Percentiles rank a stretch among this genome's conserved stretches.
These are phyloP conservation scores for Holocentrus rufus DNA, from an alignment of 2,797 vertebrate species.

Conservation along the genomic window DNA sequence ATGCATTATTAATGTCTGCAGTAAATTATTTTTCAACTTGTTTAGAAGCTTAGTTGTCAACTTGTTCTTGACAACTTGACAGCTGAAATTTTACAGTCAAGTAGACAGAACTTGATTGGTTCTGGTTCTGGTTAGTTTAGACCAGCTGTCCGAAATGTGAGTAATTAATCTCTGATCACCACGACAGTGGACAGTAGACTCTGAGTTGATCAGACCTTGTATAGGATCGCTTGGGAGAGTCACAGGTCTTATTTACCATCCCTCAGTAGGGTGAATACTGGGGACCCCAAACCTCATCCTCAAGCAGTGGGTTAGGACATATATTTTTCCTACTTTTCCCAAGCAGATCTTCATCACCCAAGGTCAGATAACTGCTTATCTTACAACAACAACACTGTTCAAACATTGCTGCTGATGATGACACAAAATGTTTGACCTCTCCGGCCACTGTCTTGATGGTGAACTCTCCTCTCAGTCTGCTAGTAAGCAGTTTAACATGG, in stretches of 20 bases:
- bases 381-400: neutral
- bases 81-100: too few relatives aligned
- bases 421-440: neutral
- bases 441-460: neutral
- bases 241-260: neutral
- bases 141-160: slow-evolving; percentile 53
- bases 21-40: neutral
- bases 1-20: too few relatives aligned
- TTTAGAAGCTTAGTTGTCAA: neutral
- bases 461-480: neutral
- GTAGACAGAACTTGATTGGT: neutral
- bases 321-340: too few relatives aligned
- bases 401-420: neutral
- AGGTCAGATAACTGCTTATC: neutral
- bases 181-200: too few relatives aligned
- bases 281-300: too few relatives aligned
- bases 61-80: neutral
- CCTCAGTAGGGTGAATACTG: too few relatives aligned
- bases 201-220: too few relatives aligned
- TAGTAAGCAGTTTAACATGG: neutral
- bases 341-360: neutral
- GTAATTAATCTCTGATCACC: slow-evolving; percentile 65
- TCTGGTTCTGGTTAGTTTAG: slow-evolving; percentile 61
- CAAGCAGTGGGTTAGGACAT: too few relatives aligned
- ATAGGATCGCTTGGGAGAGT: too few relatives aligned